Percentiles rank a stretch among this genome's conserved stretches.
Evolutionary conservation across 2,888 invertebrate species (phyloP).

Genomic region (Saturnia pavonia): DNA sequence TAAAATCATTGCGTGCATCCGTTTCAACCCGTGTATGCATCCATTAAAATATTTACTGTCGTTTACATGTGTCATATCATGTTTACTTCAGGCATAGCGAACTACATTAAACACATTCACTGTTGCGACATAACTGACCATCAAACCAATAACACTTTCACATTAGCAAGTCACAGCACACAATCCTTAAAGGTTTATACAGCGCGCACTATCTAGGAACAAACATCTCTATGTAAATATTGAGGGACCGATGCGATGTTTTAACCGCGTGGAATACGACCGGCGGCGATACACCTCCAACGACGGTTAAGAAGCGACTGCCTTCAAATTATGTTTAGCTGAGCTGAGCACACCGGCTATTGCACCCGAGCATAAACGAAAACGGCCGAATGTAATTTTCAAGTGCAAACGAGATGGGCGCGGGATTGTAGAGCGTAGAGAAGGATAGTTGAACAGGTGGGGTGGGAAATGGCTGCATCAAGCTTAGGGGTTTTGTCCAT

Average conservation of each 20-base stretch:
- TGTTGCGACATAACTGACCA: constrained; percentile 60
- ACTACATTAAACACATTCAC: constrained; percentile 61
- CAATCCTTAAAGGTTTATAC: constrained; percentile 63
- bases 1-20: constrained; percentile 55
- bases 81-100: constrained; percentile 64
- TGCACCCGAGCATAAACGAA: constrained; percentile 78
- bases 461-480: constrained; percentile 67
- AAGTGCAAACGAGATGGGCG: constrained; percentile 66
- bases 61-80: constrained; percentile 60
- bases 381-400: constrained; percentile 75
- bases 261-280: constrained; percentile 58
- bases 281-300: constrained; percentile 62
- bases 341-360: constrained; percentile 78
- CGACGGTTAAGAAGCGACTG: constrained; percentile 73
- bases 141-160: constrained; percentile 45
- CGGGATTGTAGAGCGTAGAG: constrained; percentile 46
- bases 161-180: constrained; percentile 43
- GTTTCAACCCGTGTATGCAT: constrained; percentile 63
- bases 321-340: constrained; percentile 77
- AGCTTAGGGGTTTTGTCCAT: constrained; percentile 58
- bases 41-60: constrained; percentile 64
- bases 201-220: constrained; percentile 70
- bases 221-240: constrained; percentile 74
- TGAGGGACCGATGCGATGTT: constrained; percentile 66
- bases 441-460: constrained; percentile 64